A percentile compares a stretch with the other conserved stretches of the same genome.
Evolutionary conservation across 2,113 vertebrate species (phyloP).

Genomic region (Microcebus lehilahytsara): DNA sequence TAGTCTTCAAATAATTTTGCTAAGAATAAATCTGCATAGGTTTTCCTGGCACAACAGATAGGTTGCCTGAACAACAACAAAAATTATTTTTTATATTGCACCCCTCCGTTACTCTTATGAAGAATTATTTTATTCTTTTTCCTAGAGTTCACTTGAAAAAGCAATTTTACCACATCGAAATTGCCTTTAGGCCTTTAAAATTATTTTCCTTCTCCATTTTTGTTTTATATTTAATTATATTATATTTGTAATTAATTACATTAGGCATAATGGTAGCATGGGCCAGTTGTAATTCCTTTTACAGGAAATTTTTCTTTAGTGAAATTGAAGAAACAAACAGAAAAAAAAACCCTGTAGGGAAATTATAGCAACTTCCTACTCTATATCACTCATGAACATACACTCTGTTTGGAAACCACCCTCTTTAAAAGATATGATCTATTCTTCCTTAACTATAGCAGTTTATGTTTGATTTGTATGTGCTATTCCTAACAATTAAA

Average conservation of each 20-base stretch:
- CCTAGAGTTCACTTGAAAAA: conserved; percentile 19
- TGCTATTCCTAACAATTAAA: conserved; percentile 76
- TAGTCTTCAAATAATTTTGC: conserved; percentile 35
- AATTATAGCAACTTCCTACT: conserved; percentile 62
- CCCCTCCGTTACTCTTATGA: not conserved
- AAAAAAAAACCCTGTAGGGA: not conserved
- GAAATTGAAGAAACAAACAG: conserved; percentile 29
- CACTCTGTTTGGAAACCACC: conserved; percentile 61
- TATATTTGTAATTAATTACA: conserved; percentile 34
- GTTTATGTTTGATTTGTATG: conserved; percentile 51
- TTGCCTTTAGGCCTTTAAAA: conserved; percentile 45
- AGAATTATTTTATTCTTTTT: conserved; percentile 34
- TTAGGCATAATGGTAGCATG: not conserved
- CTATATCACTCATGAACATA: conserved; percentile 56
- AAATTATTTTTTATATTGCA: not conserved
- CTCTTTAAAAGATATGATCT: conserved; percentile 55
- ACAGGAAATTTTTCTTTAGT: conserved; percentile 55
- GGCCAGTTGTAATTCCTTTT: conserved; percentile 38
- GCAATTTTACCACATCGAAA: not conserved
- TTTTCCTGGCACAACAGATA: not conserved
- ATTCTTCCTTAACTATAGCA: conserved; percentile 18
- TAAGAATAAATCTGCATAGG: conserved; percentile 27
- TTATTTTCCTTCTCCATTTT: conserved; percentile 25
- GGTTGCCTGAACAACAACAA: not conserved
- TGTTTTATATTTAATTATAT: conserved; percentile 19